Conservation (phyloP, 2,888 invertebrate genomes). For the Noctua pronuba region DNA sequence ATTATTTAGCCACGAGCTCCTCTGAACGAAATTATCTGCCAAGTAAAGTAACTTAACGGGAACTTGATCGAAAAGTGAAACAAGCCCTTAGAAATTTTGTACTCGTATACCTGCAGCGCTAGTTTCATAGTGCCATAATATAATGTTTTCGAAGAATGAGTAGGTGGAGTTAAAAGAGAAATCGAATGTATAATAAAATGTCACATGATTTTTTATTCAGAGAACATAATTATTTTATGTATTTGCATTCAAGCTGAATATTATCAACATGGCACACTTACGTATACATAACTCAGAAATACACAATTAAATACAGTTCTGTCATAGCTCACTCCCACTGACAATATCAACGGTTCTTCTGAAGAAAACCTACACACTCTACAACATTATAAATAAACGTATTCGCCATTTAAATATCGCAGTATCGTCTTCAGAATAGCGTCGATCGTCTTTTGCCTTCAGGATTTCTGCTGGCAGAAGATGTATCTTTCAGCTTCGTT, state of each 20-base stretch:
- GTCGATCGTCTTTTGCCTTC: conserved; percentile 57
- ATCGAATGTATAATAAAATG: background rate
- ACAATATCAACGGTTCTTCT: background rate
- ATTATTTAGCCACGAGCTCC: no score
- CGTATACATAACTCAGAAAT: background rate
- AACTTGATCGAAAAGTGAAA: no score
- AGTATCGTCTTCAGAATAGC: conserved; percentile 33
- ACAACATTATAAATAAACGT: conserved; percentile 31
- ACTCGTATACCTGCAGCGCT: no score
- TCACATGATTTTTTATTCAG: conserved; percentile 16
- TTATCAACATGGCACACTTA: background rate
- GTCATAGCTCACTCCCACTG: conserved; percentile 3
- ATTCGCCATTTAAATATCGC: conserved; percentile 38
- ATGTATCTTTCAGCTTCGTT: conserved; percentile 86
- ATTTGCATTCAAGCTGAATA: conserved; percentile 21
- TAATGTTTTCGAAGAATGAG: background rate
- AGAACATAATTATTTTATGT: background rate
- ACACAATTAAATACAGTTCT: background rate
- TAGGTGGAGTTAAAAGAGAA: background rate
- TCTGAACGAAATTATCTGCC: no score
- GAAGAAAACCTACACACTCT: conserved; percentile 6
- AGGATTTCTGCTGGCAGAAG: conserved; percentile 85
- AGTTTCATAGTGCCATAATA: background rate
- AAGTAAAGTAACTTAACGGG: no score
- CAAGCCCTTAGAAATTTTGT: no score